Evolutionary conservation across 2,888 invertebrate species (phyloP), one percentile per base, ranked within the genome.

Genomic region (Drosophila mayaguana): DNA sequence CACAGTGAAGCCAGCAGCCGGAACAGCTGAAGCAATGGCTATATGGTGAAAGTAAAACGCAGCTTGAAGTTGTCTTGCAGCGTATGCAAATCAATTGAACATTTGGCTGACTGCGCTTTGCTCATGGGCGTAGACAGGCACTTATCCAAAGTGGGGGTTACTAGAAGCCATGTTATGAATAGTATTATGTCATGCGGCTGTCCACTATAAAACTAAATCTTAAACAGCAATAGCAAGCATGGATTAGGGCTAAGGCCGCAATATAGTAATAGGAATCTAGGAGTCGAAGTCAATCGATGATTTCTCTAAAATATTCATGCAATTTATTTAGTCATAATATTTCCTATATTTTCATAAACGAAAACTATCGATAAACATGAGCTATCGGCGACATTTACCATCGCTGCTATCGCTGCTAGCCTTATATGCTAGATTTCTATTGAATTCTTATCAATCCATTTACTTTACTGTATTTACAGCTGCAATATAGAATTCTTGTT

Each of bases 71-170:
- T 59, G 48, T 55, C 63, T 69, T 43, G 55, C 68, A 71, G 64
- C 53, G 63, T 75, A 83, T 81, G 87, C 84, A 86, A 85, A 86
- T 88, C 85, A 88, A 86, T 86, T 85, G 88, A 88, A 81, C 85
- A 83, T 75, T 85, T 76, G 65, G 60, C 64, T 71, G 61, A 63
- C 57, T 62, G 59, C 36, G 48, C 51, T 32, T 6, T 22, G 56
- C 36, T 40, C 53, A 66, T 14, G 32, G 53, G 22, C 36, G 45
- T 63, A 38, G 51, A 14, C 36, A 20, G 14, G n/a, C n/a, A 5
- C 12, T 16, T 22, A 18, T 18, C 25, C 6, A 38, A 14, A 22
- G 8, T 12, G 40, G 46, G 38, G 43, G 3, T 11, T 11, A 12
- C 16, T 14, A 18, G 20, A 16, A 16, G 9, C 0, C 55, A 9